Evolutionary conservation across 1,140 invertebrate species (phyloP).

Genomic region (Cyclina sinensis): DNA sequence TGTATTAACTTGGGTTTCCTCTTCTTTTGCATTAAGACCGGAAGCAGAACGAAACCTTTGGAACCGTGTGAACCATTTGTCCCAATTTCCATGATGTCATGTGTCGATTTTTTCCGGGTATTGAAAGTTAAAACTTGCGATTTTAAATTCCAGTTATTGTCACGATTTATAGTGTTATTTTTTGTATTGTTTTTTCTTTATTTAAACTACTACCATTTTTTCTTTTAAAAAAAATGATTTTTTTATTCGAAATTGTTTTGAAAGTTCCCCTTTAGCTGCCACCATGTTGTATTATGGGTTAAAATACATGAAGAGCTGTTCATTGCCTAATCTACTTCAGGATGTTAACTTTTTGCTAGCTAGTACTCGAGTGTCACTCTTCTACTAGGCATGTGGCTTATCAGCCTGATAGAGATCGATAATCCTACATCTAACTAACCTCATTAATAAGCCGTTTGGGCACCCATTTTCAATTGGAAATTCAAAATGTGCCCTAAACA

Average conservation of each 20-base stretch:
- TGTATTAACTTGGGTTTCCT: background rate
- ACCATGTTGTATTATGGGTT: background rate
- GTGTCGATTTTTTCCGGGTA: background rate
- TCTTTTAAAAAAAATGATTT: no score
- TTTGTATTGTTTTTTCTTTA: no score
- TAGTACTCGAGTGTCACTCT: background rate
- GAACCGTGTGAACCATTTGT: background rate
- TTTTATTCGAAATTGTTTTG: background rate
- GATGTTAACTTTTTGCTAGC: background rate
- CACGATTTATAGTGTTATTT: background rate
- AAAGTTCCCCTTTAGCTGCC: background rate
- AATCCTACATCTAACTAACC: no score
- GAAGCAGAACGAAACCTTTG: background rate
- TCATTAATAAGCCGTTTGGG: no score
- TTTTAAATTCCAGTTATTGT: background rate
- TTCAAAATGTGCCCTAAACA: no score
- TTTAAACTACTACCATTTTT: no score
- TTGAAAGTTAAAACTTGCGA: background rate
- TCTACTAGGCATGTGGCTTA: background rate
- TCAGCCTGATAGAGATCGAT: no score
- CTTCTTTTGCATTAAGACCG: background rate
- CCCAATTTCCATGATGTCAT: background rate
- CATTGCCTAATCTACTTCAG: background rate
- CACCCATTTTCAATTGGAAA: no score
- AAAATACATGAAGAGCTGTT: background rate